Conservation (phyloP, 2,797 vertebrate genomes). For the Phyllotis vaccarum region DNA sequence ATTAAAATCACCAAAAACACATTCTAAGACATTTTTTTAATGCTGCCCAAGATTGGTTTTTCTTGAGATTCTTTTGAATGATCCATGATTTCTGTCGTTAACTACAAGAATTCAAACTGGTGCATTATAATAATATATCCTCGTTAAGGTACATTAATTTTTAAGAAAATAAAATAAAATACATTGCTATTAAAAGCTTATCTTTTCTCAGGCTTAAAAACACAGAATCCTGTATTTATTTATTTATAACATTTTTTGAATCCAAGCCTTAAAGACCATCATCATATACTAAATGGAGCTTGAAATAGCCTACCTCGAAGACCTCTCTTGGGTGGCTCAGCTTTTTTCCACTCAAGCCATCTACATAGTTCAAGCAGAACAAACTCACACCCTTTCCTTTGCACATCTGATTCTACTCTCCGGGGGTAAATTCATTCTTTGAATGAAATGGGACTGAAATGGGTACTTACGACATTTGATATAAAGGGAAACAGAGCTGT, state of each 20-base stretch:
- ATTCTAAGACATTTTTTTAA: slow-evolving; percentile 31
- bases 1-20: slow-evolving; percentile 21
- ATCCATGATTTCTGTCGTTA: neutral
- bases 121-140: neutral
- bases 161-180: slow-evolving; percentile 3
- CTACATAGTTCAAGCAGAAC: slow-evolving; percentile 36
- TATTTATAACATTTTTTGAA: slow-evolving; percentile 46
- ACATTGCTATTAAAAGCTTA: slow-evolving; percentile 32
- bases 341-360: slow-evolving; percentile 48
- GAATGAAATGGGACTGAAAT: slow-evolving; percentile 49
- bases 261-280: slow-evolving; percentile 18
- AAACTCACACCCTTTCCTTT: slow-evolving; percentile 61
- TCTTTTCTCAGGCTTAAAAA: slow-evolving; percentile 64
- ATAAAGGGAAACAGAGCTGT: slow-evolving; percentile 71
- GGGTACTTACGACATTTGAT: slow-evolving; percentile 28
- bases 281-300: slow-evolving; percentile 65
- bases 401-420: slow-evolving; percentile 48
- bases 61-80: slow-evolving; percentile 56
- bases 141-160: neutral
- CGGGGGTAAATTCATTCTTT: slow-evolving; percentile 61
- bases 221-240: slow-evolving; percentile 48
- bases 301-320: slow-evolving; percentile 68
- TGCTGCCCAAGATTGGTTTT: slow-evolving; percentile 5
- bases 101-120: slow-evolving; percentile 23
- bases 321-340: slow-evolving; percentile 48